Conservation (phyloP, 2,113 vertebrate species). For the Chionis minor region DNA sequence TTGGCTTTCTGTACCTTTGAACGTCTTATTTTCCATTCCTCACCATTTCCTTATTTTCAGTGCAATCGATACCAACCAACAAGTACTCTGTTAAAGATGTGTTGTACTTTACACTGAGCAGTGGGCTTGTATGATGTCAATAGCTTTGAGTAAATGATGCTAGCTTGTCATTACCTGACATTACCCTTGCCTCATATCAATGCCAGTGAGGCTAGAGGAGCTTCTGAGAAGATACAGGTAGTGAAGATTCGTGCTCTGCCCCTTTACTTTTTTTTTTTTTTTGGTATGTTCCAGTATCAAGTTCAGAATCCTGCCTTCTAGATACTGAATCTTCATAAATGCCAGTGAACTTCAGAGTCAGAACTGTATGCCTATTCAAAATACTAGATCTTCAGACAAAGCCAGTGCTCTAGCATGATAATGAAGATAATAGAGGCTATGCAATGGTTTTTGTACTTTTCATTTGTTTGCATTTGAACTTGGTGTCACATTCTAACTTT, state of each 20-base stretch:
- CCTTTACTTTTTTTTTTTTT: not conserved
- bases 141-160: not conserved
- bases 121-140: not conserved
- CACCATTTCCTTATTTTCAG: not conserved
- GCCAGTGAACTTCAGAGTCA: accelerated
- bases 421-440: not conserved
- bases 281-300: not conserved
- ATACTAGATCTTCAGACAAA: not conserved
- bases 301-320: not conserved
- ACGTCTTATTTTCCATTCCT: not conserved
- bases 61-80: not conserved
- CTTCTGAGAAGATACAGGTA: not conserved
- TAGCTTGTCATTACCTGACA: not conserved
- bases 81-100: not conserved
- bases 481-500: not conserved
- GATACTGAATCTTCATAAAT: not conserved
- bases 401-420: not conserved
- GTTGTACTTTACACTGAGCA: not conserved
- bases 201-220: not conserved
- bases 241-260: not conserved
- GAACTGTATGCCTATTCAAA: not conserved
- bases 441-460: not conserved
- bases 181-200: not conserved
- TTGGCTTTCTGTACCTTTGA: not conserved
- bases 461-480: not conserved